A percentile compares a stretch with the other conserved stretches of the same genome.
Conservation (phyloP, 2,113 vertebrate genomes). For the Hippopotamus amphibius region DNA sequence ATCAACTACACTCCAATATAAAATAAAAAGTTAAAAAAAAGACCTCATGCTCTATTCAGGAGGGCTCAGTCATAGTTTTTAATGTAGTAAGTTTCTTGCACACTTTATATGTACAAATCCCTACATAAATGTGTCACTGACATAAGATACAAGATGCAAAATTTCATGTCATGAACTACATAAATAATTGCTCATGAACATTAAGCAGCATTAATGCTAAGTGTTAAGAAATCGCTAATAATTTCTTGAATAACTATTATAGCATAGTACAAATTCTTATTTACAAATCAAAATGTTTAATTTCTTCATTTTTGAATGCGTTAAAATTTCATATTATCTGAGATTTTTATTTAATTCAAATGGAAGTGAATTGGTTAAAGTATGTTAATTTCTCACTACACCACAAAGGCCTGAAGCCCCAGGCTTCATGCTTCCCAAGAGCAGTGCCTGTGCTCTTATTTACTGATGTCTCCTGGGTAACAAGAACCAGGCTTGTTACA, state of each 20-base stretch:
- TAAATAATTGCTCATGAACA: neutral
- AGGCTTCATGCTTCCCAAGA: too few species aligned
- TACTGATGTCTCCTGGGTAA: neutral
- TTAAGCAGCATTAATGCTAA: neutral
- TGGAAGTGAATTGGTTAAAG: neutral
- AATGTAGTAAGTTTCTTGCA: neutral
- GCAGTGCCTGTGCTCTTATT: neutral
- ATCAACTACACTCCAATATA: neutral
- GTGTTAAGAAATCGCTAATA: neutral
- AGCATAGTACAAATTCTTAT: neutral
- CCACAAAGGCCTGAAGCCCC: neutral
- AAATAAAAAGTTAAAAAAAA: neutral
- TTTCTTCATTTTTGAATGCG: neutral
- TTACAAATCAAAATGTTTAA: slow-evolving; percentile 47
- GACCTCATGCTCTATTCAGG: neutral
- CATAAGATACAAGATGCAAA: neutral
- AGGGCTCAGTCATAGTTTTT: neutral
- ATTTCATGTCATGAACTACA: neutral
- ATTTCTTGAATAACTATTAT: slow-evolving; percentile 22
- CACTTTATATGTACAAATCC: neutral
- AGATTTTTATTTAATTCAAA: neutral
- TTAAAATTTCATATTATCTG: neutral
- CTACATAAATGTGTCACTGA: neutral
- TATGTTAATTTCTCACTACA: neutral
- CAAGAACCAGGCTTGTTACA: neutral